phyloP scores from a whole-genome alignment of 35 echinoderm and acorn worm species.

The Apostichopus japonicus region DNA sequence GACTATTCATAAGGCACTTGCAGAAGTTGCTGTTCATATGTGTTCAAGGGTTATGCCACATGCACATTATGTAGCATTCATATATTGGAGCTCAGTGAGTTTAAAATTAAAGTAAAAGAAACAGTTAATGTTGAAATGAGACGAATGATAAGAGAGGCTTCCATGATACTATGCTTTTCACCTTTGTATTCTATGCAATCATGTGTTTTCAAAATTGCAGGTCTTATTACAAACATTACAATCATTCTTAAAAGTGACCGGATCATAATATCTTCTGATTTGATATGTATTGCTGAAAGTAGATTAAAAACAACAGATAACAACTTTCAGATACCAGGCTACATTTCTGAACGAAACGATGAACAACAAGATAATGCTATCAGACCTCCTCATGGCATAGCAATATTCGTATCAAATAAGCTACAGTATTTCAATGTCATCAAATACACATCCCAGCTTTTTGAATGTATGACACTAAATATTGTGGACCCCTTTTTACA shows the following conservation, averaged over 20 bases:
- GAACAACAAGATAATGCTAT: neutral
- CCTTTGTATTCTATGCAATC: neutral
- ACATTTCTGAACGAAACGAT: too few relatives aligned
- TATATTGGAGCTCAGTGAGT: constrained; percentile 2
- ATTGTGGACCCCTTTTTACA: neutral
- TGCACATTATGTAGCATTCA: constrained; percentile 9
- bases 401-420: neutral
- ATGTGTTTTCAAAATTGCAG: neutral
- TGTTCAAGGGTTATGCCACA: neutral
- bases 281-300: constrained; percentile 39
- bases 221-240: constrained; percentile 48
- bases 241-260: neutral
- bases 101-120: neutral
- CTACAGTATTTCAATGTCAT: too few relatives aligned
- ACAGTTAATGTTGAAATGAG: neutral
- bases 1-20: constrained; percentile 41
- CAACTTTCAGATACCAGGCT: too few relatives aligned
- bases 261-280: constrained; percentile 15
- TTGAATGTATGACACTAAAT: neutral
- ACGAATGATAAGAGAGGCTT: neutral
- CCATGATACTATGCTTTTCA: neutral
- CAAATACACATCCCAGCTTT: neutral
- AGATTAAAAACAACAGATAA: neutral
- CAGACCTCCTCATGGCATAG: neutral
- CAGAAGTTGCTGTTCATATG: constrained; percentile 40